Percentiles rank a stretch among this genome's conserved stretches.
Evolutionary conservation across 2,888 invertebrate species (phyloP).

Genomic region (Ephialtes manifestator): DNA sequence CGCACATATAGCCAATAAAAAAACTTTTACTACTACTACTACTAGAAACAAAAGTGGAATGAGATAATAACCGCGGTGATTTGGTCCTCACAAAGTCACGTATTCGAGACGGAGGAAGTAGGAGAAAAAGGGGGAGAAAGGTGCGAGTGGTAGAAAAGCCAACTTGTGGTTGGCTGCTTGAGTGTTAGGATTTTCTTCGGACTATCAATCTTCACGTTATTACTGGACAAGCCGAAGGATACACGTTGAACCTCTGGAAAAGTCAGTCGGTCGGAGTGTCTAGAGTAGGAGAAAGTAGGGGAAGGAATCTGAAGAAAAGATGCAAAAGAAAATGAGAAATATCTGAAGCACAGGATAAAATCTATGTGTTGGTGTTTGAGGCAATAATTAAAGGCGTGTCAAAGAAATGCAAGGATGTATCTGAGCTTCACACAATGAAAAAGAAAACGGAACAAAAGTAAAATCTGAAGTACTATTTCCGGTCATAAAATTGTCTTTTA

Average conservation of each 20-base stretch:
- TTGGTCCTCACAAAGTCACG: background rate
- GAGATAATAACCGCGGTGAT: background rate
- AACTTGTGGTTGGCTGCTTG: slow-evolving; percentile 3
- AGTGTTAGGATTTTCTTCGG: slow-evolving; percentile 5
- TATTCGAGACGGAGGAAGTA: background rate
- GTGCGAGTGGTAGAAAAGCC: background rate
- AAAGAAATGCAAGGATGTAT: background rate
- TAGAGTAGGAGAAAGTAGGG: background rate
- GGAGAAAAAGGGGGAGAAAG: background rate
- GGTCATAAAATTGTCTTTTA: background rate
- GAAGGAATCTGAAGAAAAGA: background rate
- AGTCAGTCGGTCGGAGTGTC: slow-evolving; percentile 1
- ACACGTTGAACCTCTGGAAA: background rate
- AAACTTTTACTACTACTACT: no score
- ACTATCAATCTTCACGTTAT: slow-evolving; percentile 22
- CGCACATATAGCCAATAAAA: no score
- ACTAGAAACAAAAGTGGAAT: background rate
- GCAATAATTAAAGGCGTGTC: background rate
- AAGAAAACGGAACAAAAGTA: background rate
- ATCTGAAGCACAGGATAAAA: background rate
- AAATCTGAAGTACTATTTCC: background rate
- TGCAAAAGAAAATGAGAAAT: slow-evolving; percentile 19
- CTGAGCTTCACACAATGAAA: background rate
- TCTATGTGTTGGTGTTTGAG: slow-evolving; percentile 1
- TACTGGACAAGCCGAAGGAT: slow-evolving; percentile 18